These are phyloP conservation scores for Camponotus pennsylvanicus DNA, from an alignment of 1,140 invertebrate species.

Conservation along the genomic window DNA sequence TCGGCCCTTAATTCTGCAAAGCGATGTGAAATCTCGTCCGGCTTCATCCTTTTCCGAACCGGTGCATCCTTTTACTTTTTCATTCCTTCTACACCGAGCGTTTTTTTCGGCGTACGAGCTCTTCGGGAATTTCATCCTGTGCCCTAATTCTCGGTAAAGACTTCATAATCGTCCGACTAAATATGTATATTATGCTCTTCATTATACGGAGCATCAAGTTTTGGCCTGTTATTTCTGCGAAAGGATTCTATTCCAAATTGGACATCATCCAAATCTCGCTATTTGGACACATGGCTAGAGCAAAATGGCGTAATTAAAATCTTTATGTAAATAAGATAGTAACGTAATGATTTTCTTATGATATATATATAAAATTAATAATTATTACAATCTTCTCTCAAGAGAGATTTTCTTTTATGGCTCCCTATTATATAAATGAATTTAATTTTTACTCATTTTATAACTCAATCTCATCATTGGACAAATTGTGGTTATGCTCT, in stretches of 20 bases:
- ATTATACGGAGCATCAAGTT: conserved; percentile 2
- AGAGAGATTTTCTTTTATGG: not conserved
- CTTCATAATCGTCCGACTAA: conserved; percentile 35
- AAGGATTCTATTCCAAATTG: not conserved
- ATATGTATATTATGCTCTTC: conserved; percentile 2
- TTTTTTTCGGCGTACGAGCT: conserved; percentile 20
- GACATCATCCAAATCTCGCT: conserved; percentile 3
- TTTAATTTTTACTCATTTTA: not conserved
- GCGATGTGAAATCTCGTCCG: conserved; percentile 52
- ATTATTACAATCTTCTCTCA: not conserved
- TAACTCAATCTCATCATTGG: conserved; percentile 7
- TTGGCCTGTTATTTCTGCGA: not conserved
- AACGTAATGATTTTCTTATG: not conserved
- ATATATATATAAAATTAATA: not conserved
- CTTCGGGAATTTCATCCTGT: conserved; percentile 39
- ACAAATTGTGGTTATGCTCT: conserved; percentile 8
- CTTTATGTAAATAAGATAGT: not conserved
- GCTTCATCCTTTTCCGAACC: conserved; percentile 56
- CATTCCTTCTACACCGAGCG: conserved; percentile 8
- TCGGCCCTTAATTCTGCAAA: conserved; percentile 75
- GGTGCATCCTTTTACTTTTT: conserved; percentile 56
- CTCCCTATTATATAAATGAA: not conserved
- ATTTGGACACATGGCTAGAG: not conserved
- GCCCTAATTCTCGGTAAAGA: conserved; percentile 44
- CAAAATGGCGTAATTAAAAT: not conserved